Conservation (phyloP, 2,113 vertebrate genomes). For the Harpagus bidentatus region DNA sequence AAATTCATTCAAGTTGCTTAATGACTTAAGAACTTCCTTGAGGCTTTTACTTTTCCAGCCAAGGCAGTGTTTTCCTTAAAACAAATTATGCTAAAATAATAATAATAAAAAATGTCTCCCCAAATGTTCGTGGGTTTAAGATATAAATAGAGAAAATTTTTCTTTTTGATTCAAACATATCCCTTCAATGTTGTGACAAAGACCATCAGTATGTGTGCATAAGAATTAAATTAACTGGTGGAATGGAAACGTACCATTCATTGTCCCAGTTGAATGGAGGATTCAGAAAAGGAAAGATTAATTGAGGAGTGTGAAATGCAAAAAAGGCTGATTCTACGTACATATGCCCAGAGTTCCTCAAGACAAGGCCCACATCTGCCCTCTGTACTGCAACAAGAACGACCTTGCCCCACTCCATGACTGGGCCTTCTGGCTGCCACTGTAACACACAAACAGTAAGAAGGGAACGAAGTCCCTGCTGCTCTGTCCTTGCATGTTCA, state of each 20-base stretch:
- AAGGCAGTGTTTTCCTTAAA: background rate
- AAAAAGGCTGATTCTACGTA: background rate
- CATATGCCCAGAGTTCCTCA: background rate
- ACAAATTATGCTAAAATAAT: background rate
- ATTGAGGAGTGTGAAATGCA: background rate
- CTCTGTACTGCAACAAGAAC: background rate
- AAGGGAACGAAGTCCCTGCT: background rate
- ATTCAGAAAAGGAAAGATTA: background rate
- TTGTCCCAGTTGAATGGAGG: background rate
- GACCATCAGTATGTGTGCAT: background rate
- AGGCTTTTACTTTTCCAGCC: background rate
- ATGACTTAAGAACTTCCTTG: background rate
- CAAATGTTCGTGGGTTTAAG: background rate
- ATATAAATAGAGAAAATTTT: background rate
- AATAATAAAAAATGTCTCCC: background rate
- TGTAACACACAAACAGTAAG: fast-evolving
- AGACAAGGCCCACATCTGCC: background rate
- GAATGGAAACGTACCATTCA: background rate
- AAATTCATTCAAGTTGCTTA: background rate
- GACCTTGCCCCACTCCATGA: no score
- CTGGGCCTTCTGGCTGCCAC: background rate
- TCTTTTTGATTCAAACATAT: background rate
- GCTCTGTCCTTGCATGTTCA: background rate
- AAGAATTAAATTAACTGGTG: background rate
- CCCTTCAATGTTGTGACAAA: background rate